Evolutionary conservation across 2,113 vertebrate genomes (phyloP), one percentile per base, ranked within the genome.

Genomic region (Terrapene triunguis): DNA sequence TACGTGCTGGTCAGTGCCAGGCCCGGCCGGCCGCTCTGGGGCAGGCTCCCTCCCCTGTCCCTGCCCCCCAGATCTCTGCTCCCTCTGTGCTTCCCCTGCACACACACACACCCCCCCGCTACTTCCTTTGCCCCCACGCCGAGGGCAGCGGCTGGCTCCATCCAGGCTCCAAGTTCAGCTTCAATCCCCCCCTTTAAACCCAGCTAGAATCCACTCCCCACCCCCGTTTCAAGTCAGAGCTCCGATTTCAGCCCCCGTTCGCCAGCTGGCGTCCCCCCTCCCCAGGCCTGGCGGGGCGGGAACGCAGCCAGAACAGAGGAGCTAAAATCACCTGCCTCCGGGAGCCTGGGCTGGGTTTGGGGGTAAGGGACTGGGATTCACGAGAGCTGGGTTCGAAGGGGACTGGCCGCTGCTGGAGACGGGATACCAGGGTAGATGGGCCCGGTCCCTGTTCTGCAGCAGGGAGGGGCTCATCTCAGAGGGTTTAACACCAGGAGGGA

Each of bases 1-100:
- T 98, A 98, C 51, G 98, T 99, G 78, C 96, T 99, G 99, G 99
- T 99, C 97, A 96, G 98, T 92, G n/a, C 74, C 29, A 11, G 22
- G 27, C 24, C 19, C 22, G 59, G 25, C 42, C 17, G 10, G 35
- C 24, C n/a, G 16, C 25, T 74, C 22, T 38, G 42, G 48, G 38
- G 24, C 54, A 22, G 5, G 27, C 21, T 27, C 59, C 74, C 62
- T 69, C 59, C 44, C 44, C 38, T 42, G 16, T 27, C 29, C 2
- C 53, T 32, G 87, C 82, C 51, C 32, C 44, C 55, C 6, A 85
- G 16, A 12, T 22, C 44, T 53, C 4, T 44, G 54, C 55, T 53
- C 69, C 14, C 44, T 69, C 84, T 32, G 7, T 38, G 51, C 21
- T 55, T 76, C 53, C 50, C 76, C 93, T 88, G 47, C 76, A 79